Base-by-base conservation (phyloP, 2,797 vertebrate genomes). In the Lemur catta region DNA sequence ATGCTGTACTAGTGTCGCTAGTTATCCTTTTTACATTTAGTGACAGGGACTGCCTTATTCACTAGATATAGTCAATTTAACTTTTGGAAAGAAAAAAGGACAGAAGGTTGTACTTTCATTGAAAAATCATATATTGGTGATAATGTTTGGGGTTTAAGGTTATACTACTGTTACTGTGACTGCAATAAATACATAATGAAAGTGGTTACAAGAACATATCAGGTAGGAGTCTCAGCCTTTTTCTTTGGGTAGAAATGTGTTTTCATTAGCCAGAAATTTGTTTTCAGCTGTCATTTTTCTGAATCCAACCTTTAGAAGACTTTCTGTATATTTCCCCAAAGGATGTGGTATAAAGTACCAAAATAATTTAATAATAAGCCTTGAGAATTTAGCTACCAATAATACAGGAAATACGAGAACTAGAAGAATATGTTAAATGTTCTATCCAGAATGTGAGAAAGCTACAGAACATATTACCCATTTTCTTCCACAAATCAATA, bases 71-170 rank as follows among this genome's bases (percentile, higher is more conserved):
- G 82, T 82, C 67, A 12, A 0, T 94, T 90, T 93, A 94, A 65
- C 75, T 46, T 90, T 63, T 93, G 33, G 26, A 81, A 94, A 89
- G 79, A 55, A 79, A 63, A 81, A 85, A 26, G 30, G 26, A 41
- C 28, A 71, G 15, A 88, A 91, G 72, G 12, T 67, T 48, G 6
- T 87, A n/a, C 22, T 95, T 95, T 82, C 67, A 67, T 89, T 67
- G 92, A 94, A 92, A 76, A 71, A 81, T 94, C 30, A 41, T 78
- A 61, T 92, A 93, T 96, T 92, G 90, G 52, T 80, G 71, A 43
- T 95, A 50, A 67, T 78, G 33, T 88, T 80, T 67, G 35, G 13
- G 28, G 14, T 7, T 94, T 84, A 87, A 50, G 12, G 12, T 90
- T 85, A 46, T 95, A 52, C 33, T 65, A 28, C 69, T 74, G 20